These are phyloP conservation scores for Microcebus murinus DNA, from an alignment of 2,113 vertebrate species.

Conservation along the genomic window DNA sequence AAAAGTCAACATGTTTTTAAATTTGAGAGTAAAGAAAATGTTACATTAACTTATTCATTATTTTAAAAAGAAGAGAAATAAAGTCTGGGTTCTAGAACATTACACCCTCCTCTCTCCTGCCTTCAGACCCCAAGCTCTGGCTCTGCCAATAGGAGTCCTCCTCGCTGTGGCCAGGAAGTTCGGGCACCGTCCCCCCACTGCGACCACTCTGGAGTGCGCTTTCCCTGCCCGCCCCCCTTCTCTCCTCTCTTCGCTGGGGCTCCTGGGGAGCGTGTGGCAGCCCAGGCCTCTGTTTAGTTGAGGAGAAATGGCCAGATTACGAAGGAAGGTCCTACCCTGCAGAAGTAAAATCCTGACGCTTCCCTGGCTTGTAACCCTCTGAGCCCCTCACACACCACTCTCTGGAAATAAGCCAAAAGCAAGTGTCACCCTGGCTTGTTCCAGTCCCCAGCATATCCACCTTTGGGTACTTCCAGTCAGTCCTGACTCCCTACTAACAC, in stretches of 20 bases:
- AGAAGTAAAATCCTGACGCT: background rate
- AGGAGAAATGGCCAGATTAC: background rate
- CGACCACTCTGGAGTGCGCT: background rate
- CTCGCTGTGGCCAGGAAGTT: background rate
- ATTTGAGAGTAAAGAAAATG: background rate
- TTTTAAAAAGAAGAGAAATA: background rate
- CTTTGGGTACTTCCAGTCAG: background rate
- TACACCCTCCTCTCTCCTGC: background rate
- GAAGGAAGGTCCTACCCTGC: background rate
- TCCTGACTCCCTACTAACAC: background rate
- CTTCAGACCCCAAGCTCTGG: background rate
- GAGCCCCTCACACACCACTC: background rate
- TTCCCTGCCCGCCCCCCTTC: accelerated
- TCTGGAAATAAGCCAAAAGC: background rate
- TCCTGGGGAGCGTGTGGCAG: background rate
- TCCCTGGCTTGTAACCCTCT: background rate
- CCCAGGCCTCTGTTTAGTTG: background rate
- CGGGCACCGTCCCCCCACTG: background rate
- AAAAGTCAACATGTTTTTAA: background rate
- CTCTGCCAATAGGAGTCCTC: background rate
- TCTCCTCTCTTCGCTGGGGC: background rate
- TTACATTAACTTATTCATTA: background rate
- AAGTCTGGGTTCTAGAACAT: background rate
- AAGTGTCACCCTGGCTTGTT: background rate
- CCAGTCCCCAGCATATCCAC: background rate